Evolutionary conservation across 1,140 invertebrate species (phyloP).

Genomic region (Sinonovacula constricta): DNA sequence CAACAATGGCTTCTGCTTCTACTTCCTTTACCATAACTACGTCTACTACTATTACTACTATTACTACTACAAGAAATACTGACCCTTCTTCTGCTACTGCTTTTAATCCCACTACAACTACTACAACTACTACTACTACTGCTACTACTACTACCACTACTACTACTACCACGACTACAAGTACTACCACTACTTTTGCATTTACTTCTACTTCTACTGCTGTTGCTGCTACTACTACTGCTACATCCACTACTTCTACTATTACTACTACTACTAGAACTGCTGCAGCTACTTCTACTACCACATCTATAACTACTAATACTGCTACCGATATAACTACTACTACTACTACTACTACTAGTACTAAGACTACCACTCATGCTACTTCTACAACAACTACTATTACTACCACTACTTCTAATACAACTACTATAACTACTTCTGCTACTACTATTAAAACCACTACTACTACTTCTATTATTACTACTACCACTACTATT

Average conservation of each 20-base stretch:
- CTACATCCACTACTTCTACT: too few species aligned
- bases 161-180: background rate
- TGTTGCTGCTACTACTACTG: conserved; percentile 4
- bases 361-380: too few species aligned
- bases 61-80: background rate
- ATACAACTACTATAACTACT: too few species aligned
- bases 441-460: too few species aligned
- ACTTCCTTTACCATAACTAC: too few species aligned
- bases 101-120: background rate
- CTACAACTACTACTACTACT: conserved; percentile 1
- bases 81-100: background rate
- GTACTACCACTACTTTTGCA: background rate
- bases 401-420: too few species aligned
- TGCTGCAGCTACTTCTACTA: background rate
- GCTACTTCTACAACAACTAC: too few species aligned
- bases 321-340: too few species aligned
- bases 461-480: conserved; percentile 1
- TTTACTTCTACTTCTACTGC: too few species aligned
- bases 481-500: conserved; percentile 39
- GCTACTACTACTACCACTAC: conserved; percentile 1
- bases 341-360: too few species aligned
- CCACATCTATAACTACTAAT: too few species aligned
- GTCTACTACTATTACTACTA: conserved; percentile 4
- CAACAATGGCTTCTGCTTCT: background rate
- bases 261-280: background rate